Base-by-base conservation (phyloP, 2,797 vertebrate genomes). In the Acanthornis magna region DNA sequence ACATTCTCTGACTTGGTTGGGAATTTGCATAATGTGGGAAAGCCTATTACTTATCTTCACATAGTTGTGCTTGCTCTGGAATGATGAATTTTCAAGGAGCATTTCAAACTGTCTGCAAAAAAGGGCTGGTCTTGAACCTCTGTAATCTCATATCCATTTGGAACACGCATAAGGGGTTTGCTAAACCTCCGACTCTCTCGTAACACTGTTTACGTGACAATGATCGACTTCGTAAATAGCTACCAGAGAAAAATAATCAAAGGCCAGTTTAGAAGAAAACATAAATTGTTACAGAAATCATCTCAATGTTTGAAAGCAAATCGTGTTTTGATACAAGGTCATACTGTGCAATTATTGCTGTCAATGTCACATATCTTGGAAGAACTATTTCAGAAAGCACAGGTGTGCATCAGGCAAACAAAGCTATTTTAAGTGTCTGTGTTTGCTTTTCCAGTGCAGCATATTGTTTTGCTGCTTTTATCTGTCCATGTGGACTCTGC, bases 11-110 rank as follows among this genome's bases (percentile, higher is more conserved):
- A 70, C 62, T 89, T 73, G 27, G 4, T 16, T 54, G 8, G 21
- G 60, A 67, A 94, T 97, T 91, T 96, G 60, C 89, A 94, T 96
- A 95, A 92, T 82, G 82, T 81, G 26, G 19, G 29, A 81, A 86
- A 81, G 55, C 87, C 85, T 70, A 12, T 72, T 92, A 85, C 89
- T 96, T 94, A 93, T 88, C 91, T 94, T 93, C 76, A 86, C 30
- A 79, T 15, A 81, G 55, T 60, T 45, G 18, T 71, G 26, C 77
- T 85, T 93, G 55, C 73, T 88, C 43, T 67, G 66, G 25, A 88
- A 86, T 60, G 65, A 78, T 63, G 55, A 47, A 16, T 88, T 96
- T 95, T 78, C 76, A 91, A 89, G 79, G 32, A 92, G 23, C 16
- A 43, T 89, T 93, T 92, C 40, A 91, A 92, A 96, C 81, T 50